Percentiles rank a stretch among this genome's conserved stretches.
Evolutionary conservation across 2,888 invertebrate genomes (phyloP).

Genomic region (Ectobius pallidus): DNA sequence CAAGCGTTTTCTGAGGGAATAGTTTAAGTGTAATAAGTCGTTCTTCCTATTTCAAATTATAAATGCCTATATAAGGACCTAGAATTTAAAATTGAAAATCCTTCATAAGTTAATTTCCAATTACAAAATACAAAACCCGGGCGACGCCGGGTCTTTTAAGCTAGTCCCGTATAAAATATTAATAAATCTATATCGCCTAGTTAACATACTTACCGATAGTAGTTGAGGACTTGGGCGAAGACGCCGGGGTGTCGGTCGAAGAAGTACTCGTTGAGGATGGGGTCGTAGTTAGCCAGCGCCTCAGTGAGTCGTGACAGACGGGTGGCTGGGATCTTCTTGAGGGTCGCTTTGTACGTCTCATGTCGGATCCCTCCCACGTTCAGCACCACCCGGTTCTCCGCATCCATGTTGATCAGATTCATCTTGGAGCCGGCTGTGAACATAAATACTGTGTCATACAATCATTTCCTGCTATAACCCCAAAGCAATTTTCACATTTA

Average conservation of each 20-base stretch:
- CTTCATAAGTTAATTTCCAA: too few species aligned
- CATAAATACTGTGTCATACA: too few species aligned
- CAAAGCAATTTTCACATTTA: not conserved
- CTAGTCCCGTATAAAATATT: too few species aligned
- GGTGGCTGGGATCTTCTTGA: slow-evolving; percentile 97
- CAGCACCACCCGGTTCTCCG: slow-evolving; percentile 97
- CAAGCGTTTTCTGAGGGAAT: too few species aligned
- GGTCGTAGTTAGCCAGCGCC: slow-evolving; percentile 98
- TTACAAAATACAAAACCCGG: too few species aligned
- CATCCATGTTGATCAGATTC: slow-evolving; percentile 94
- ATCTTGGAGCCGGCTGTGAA: slow-evolving; percentile 57
- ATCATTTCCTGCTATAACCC: not conserved
- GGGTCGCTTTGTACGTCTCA: slow-evolving; percentile 93
- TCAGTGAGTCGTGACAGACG: slow-evolving; percentile 92
- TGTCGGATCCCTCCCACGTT: slow-evolving; percentile 98
- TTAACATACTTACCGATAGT: slow-evolving; percentile 86
- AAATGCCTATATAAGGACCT: too few species aligned
- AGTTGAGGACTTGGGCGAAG: slow-evolving; percentile 96
- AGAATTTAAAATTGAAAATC: too few species aligned
- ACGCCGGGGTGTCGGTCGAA: slow-evolving; percentile 98
- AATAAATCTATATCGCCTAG: too few species aligned
- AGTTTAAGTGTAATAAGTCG: too few species aligned
- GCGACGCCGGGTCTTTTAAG: too few species aligned
- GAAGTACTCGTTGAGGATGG: slow-evolving; percentile 99
- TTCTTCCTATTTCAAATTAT: too few species aligned